phyloP scores from a whole-genome alignment of 2,113 vertebrate species.

The western clawed frog (Xenopus tropicalis) region UCB_Xtro_10.0 CM004450.2:49408001-49408500 shows the following conservation, averaged over 20 bases:
- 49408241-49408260: slow-evolving; percentile 67
- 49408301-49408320: slow-evolving; percentile 69
- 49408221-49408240: slow-evolving; percentile 79
- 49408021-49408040: too few species aligned
- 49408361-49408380: slow-evolving; percentile 28
- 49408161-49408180: slow-evolving; percentile 72
- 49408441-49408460: slow-evolving; percentile 2
- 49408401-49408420: slow-evolving; percentile 1
- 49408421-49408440: neutral
- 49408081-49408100: slow-evolving; percentile 51
- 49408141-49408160: slow-evolving; percentile 70
- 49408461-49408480: slow-evolving; percentile 7
- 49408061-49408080: too few species aligned
- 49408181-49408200: slow-evolving; percentile 68
- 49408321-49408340: slow-evolving; percentile 66
- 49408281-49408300: slow-evolving; percentile 75
- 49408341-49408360: slow-evolving; percentile 60
- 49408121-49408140: slow-evolving; percentile 63
- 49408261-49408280: slow-evolving; percentile 77
- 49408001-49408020: too few species aligned
- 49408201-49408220: slow-evolving; percentile 75
- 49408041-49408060: too few species aligned
- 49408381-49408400: neutral
- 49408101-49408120: slow-evolving; percentile 60
- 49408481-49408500: neutral